Percentiles rank a stretch among this genome's conserved stretches.
Conservation (phyloP, 2,797 vertebrate species). For the Phrynocephalus guinanensis region DNA sequence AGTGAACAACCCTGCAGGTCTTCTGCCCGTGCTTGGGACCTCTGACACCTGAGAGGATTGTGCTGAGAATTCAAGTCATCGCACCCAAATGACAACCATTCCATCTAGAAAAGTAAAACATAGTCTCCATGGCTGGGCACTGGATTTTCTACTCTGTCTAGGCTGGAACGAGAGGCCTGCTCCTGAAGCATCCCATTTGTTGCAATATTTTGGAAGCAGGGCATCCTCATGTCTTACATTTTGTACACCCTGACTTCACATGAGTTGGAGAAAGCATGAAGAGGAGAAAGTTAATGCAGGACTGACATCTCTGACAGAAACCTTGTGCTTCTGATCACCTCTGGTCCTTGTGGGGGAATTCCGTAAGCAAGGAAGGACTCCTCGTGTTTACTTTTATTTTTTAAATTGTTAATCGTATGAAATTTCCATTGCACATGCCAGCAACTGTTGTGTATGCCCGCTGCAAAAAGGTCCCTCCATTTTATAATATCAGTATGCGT, state of each 20-base stretch:
- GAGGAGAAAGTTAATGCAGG: background rate
- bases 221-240: background rate
- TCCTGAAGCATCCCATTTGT: background rate
- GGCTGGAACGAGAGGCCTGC: background rate
- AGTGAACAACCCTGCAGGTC: conserved; percentile 57
- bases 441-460: conserved; percentile 36
- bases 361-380: conserved; percentile 32
- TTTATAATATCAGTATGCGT: conserved; percentile 61
- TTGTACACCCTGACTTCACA: background rate
- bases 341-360: background rate
- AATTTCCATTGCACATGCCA: conserved; percentile 32
- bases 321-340: background rate
- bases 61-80: conserved; percentile 27
- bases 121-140: conserved; percentile 37
- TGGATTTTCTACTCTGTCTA: background rate
- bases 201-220: background rate
- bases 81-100: conserved; percentile 45
- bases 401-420: conserved; percentile 31
- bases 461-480: conserved; percentile 57
- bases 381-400: conserved; percentile 40
- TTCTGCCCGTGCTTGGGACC: conserved; percentile 56
- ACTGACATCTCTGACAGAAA: background rate
- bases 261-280: background rate
- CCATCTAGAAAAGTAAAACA: conserved; percentile 44
- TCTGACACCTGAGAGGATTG: conserved; percentile 36